Conservation (phyloP, 1,140 invertebrate genomes). For the Mizuhopecten yessoensis region DNA sequence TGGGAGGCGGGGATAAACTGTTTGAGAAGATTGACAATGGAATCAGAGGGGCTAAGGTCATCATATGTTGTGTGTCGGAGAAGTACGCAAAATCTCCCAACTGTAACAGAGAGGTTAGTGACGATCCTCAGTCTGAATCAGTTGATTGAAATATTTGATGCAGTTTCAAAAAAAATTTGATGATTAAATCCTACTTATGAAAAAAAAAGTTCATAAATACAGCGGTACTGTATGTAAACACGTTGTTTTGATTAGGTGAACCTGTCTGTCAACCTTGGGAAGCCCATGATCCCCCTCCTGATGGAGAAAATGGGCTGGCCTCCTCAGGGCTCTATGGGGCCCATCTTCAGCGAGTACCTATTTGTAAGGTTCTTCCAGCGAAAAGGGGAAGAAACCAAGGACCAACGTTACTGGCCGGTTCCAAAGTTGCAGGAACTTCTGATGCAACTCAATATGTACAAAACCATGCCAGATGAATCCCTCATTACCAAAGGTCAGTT, state of each 20-base stretch:
- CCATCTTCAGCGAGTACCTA: slow-evolving; percentile 81
- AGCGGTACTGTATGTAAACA: no score
- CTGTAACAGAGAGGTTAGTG: slow-evolving; percentile 80
- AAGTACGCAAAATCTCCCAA: slow-evolving; percentile 81
- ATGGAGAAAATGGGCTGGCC: slow-evolving; percentile 80
- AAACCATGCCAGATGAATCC: slow-evolving; percentile 65
- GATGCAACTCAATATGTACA: slow-evolving; percentile 76
- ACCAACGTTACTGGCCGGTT: slow-evolving; percentile 75
- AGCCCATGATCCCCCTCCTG: slow-evolving; percentile 79
- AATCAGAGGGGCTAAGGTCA: slow-evolving; percentile 77
- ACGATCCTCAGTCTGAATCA: no score
- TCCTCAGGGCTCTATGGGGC: slow-evolving; percentile 80
- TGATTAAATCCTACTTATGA: no score
- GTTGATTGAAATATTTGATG: neutral
- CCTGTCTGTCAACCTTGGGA: slow-evolving; percentile 75
- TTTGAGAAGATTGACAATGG: slow-evolving; percentile 80
- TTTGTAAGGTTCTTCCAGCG: slow-evolving; percentile 78
- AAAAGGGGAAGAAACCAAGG: slow-evolving; percentile 67
- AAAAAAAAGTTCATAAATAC: no score
- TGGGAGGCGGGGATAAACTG: slow-evolving; percentile 82
- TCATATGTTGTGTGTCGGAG: slow-evolving; percentile 78
- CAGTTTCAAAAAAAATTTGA: neutral
- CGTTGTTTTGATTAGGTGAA: slow-evolving; percentile 81
- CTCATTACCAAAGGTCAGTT: slow-evolving; percentile 65
- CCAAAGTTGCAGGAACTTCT: slow-evolving; percentile 79